Conservation (phyloP, 1,140 invertebrate genomes). For the Lepidurus couesii region DNA sequence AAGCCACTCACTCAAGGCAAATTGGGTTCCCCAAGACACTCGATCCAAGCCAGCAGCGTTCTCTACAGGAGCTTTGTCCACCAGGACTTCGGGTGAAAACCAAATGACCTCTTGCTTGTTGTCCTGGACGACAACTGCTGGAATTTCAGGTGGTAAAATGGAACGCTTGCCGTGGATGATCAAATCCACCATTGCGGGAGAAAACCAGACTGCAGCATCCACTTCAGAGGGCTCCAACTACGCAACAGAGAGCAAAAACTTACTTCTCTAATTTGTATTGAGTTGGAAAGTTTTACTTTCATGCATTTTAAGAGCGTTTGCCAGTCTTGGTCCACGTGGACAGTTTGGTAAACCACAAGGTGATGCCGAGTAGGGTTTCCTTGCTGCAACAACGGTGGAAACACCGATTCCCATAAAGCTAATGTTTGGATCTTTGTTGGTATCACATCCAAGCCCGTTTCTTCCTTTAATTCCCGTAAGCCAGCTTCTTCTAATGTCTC, state of each 20-base stretch:
- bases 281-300: neutral
- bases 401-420: slow-evolving; percentile 45
- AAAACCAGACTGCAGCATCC: slow-evolving; percentile 37
- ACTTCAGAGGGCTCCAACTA: slow-evolving; percentile 37
- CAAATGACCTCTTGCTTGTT: slow-evolving; percentile 26
- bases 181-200: slow-evolving; percentile 30
- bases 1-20: slow-evolving; percentile 42
- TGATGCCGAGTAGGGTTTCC: slow-evolving; percentile 45
- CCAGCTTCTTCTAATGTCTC: slow-evolving; percentile 41
- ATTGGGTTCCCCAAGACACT: slow-evolving; percentile 44
- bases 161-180: slow-evolving; percentile 31
- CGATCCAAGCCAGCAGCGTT: slow-evolving; percentile 37
- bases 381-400: slow-evolving; percentile 41
- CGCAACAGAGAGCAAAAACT: neutral
- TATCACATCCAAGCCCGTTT: slow-evolving; percentile 41
- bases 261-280: neutral
- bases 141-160: neutral
- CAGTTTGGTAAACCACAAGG: slow-evolving; percentile 42
- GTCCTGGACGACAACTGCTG: slow-evolving; percentile 25
- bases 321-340: slow-evolving; percentile 14
- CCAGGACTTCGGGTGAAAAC: slow-evolving; percentile 19
- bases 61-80: slow-evolving; percentile 26
- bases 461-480: slow-evolving; percentile 43
- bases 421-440: slow-evolving; percentile 38
- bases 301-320: neutral